These are phyloP conservation scores for Callocephalon fimbriatum DNA, from an alignment of 2,113 vertebrate genomes.

Conservation along the genomic window DNA sequence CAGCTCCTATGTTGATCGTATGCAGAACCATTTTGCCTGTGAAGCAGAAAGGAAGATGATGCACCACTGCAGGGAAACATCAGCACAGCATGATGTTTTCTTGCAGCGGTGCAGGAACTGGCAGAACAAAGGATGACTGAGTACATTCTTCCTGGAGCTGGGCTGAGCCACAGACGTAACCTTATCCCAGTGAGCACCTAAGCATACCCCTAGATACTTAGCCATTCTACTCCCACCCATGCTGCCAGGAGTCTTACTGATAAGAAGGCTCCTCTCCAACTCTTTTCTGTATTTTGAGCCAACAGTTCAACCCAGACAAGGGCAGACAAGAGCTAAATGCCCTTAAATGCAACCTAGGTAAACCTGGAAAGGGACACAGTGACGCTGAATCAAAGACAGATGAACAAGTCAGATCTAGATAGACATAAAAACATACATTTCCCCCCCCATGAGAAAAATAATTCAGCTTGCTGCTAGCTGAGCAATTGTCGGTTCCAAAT, in stretches of 20 bases:
- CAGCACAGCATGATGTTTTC: not conserved
- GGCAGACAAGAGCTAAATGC: not conserved
- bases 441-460: not conserved
- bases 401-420: not conserved
- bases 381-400: no score
- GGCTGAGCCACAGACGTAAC: not conserved
- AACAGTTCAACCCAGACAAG: not conserved
- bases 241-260: not conserved
- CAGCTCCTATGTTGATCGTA: not conserved
- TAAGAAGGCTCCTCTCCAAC: not conserved
- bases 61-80: not conserved
- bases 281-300: not conserved
- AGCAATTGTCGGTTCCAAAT: not conserved
- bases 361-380: not conserved
- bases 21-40: not conserved
- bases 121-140: not conserved
- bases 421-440: not conserved
- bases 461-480: not conserved
- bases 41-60: not conserved
- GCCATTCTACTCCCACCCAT: not conserved
- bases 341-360: not conserved
- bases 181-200: not conserved
- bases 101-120: not conserved
- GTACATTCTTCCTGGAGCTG: not conserved
- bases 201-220: not conserved